Percentiles rank a stretch among this genome's conserved stretches.
These are phyloP conservation scores for Circaetus cinerascens DNA, from an alignment of 2,113 vertebrate genomes.

Conservation along the genomic window DNA sequence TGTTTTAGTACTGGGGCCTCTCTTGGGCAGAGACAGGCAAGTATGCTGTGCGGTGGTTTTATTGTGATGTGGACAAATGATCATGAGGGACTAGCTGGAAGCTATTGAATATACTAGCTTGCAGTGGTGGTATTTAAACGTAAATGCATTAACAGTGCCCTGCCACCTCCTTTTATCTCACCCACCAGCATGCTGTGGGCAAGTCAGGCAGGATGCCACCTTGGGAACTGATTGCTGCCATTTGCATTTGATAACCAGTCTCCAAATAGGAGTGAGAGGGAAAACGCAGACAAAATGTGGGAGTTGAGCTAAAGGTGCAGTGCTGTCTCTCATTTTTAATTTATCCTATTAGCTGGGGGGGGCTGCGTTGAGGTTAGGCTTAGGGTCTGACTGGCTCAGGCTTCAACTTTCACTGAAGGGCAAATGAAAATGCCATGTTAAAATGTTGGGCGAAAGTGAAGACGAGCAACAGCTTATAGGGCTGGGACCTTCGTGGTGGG, in stretches of 20 bases:
- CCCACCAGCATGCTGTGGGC: neutral
- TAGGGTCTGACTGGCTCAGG: neutral
- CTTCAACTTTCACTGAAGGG: neutral
- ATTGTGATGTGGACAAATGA: conserved; percentile 29
- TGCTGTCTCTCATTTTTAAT: neutral
- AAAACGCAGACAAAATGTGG: neutral
- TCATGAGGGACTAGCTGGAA: neutral
- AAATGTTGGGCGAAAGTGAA: too few relatives aligned
- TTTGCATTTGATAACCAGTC: neutral
- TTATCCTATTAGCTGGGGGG: neutral
- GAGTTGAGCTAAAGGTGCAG: neutral
- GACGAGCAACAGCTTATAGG: too few relatives aligned
- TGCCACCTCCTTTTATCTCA: conserved; percentile 20
- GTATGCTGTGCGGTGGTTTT: conserved; percentile 3
- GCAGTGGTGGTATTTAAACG: neutral
- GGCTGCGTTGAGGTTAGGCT: neutral
- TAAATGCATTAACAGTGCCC: neutral
- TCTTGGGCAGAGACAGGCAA: neutral
- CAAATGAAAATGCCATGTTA: rapidly evolving
- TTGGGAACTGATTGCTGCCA: neutral
- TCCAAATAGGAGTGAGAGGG: neutral
- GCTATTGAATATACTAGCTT: neutral
- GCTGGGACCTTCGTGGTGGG: too few relatives aligned
- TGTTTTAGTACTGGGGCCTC: conserved; percentile 43
- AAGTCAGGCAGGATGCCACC: neutral